These are phyloP conservation scores for Coluber constrictor DNA, from an alignment of 2,797 vertebrate genomes.

Conservation along the genomic window DNA sequence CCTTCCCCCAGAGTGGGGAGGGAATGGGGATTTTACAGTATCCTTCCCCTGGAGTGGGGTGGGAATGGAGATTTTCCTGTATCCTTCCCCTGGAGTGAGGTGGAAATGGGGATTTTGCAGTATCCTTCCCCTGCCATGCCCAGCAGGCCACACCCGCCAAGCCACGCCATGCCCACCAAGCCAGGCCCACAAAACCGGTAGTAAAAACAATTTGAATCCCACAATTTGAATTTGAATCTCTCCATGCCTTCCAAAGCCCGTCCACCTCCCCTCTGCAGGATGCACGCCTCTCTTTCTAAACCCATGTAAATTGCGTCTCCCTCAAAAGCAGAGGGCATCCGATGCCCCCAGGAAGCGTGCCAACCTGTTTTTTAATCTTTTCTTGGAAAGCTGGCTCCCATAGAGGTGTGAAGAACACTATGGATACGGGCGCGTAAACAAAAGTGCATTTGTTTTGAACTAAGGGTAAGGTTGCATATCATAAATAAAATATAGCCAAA, in stretches of 20 bases:
- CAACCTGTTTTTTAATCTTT: not conserved
- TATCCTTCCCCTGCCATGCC: no score
- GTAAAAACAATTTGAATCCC: no score
- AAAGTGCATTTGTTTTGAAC: not conserved
- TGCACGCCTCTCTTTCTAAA: not conserved
- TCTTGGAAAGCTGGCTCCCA: not conserved
- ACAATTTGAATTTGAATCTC: no score
- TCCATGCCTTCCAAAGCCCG: no score
- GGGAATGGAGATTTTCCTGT: no score
- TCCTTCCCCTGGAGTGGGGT: rapidly evolving
- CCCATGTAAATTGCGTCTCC: not conserved
- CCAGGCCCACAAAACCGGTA: no score
- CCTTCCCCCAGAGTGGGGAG: no score
- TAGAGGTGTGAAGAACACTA: not conserved
- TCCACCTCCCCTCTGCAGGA: not conserved
- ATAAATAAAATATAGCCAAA: not conserved
- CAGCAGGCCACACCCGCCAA: no score
- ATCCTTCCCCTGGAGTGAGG: no score
- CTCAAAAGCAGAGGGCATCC: not conserved
- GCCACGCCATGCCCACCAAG: no score
- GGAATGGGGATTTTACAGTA: no score
- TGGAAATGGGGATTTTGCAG: no score
- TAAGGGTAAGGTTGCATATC: not conserved
- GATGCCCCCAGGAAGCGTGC: not conserved
- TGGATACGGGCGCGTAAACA: not conserved